Conservation (phyloP, 2,113 vertebrate species). For the Istiophorus platypterus region DNA sequence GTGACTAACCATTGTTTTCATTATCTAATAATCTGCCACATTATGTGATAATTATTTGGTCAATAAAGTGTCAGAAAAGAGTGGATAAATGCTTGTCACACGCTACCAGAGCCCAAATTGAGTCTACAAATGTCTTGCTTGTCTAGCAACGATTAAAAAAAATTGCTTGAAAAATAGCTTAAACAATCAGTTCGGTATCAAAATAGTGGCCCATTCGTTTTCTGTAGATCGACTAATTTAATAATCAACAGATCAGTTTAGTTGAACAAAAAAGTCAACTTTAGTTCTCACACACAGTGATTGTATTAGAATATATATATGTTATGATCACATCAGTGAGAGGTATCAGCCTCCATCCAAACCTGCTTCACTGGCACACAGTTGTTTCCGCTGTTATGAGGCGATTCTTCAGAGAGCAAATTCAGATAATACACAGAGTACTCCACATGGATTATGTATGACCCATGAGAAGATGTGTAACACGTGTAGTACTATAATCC, state of each 20-base stretch:
- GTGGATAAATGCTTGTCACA: background rate
- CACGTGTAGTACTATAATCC: conserved; percentile 32
- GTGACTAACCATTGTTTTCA: background rate
- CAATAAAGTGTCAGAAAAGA: background rate
- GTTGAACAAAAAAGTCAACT: background rate
- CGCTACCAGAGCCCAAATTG: background rate
- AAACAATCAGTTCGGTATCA: background rate
- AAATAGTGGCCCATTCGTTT: background rate
- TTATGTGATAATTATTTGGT: background rate
- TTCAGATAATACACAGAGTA: conserved; percentile 20
- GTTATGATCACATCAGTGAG: background rate
- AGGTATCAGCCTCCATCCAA: background rate
- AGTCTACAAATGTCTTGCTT: too few relatives aligned
- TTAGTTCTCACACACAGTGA: too few relatives aligned
- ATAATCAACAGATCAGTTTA: background rate
- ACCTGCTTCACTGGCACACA: background rate
- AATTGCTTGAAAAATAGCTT: background rate
- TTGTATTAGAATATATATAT: background rate
- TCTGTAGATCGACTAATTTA: background rate
- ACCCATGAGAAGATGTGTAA: conserved; percentile 18
- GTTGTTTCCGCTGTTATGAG: conserved; percentile 12
- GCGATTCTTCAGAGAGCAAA: background rate
- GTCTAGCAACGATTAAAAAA: too few relatives aligned
- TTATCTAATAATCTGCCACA: background rate
- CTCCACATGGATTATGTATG: conserved; percentile 46